Evolutionary conservation across 2,888 invertebrate species (phyloP).

Genomic region (Automeris io): DNA sequence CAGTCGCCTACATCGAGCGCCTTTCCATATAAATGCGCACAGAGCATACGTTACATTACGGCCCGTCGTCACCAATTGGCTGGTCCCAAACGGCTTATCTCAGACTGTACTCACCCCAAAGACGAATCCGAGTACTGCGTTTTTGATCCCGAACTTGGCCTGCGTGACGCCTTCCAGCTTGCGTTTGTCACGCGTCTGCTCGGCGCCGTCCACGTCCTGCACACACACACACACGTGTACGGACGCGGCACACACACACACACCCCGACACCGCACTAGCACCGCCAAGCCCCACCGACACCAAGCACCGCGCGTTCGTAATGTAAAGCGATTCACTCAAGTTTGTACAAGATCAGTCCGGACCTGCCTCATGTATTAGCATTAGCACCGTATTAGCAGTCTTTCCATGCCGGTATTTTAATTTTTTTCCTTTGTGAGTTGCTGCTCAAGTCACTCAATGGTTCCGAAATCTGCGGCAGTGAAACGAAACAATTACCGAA

Average conservation of each 20-base stretch:
- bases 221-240: constrained; percentile 47
- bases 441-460: too few relatives aligned
- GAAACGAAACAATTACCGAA: too few relatives aligned
- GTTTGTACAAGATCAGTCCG: too few relatives aligned
- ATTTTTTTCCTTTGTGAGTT: too few relatives aligned
- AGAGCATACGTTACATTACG: neutral
- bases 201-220: constrained; percentile 62
- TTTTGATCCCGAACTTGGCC: constrained; percentile 84
- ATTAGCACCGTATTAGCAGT: too few relatives aligned
- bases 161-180: constrained; percentile 81
- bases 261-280: constrained; percentile 17
- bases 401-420: too few relatives aligned
- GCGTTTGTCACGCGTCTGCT: constrained; percentile 81
- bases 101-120: constrained; percentile 82
- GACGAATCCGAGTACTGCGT: constrained; percentile 88
- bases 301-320: constrained; percentile 24
- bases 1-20: too few relatives aligned
- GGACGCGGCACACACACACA: constrained; percentile 20
- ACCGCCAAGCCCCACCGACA: constrained; percentile 21
- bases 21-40: too few relatives aligned
- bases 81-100: neutral
- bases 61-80: neutral
- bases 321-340: too few relatives aligned
- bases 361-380: too few relatives aligned
- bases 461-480: too few relatives aligned